phyloP scores from a whole-genome alignment of 2,888 invertebrate species.

The Neelides folsomi region DNA sequence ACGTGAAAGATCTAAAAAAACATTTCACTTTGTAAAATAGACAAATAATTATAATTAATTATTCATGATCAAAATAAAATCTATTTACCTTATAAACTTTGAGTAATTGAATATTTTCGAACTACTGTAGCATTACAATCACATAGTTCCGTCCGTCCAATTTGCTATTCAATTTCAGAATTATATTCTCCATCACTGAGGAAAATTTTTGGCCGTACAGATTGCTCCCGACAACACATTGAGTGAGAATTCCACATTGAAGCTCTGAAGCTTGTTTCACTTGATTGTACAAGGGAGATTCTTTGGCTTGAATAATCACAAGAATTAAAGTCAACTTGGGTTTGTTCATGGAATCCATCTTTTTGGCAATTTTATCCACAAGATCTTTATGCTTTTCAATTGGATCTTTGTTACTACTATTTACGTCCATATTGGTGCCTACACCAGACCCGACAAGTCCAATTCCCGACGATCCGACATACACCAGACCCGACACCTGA shows the following conservation, averaged over 20 bases:
- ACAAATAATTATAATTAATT: too few relatives aligned
- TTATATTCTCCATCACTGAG: constrained; percentile 34
- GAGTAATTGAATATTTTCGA: constrained; percentile 15
- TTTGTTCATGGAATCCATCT: background rate
- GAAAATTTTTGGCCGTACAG: constrained; percentile 13
- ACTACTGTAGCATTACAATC: constrained; percentile 8
- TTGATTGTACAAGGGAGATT: constrained; percentile 2
- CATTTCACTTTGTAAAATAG: too few relatives aligned
- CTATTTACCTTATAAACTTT: too few relatives aligned
- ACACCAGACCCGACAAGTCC: too few relatives aligned
- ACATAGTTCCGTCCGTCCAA: constrained; percentile 38
- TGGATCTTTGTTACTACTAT: too few relatives aligned
- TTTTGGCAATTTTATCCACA: background rate
- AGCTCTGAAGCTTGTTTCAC: constrained; percentile 39
- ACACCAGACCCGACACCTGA: too few relatives aligned
- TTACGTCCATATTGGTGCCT: too few relatives aligned
- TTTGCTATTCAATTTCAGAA: constrained; percentile 39
- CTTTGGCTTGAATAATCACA: constrained; percentile 2
- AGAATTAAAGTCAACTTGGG: background rate
- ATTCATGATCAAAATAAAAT: too few relatives aligned
- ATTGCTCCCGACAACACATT: constrained; percentile 36
- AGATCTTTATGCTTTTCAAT: too few relatives aligned
- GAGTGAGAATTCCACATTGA: constrained; percentile 36
- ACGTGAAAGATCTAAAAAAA: constrained; percentile 21
- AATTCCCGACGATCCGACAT: too few relatives aligned